phyloP scores from a whole-genome alignment of 2,797 vertebrate genomes.

The Rhabdophis nuchalis region DNA sequence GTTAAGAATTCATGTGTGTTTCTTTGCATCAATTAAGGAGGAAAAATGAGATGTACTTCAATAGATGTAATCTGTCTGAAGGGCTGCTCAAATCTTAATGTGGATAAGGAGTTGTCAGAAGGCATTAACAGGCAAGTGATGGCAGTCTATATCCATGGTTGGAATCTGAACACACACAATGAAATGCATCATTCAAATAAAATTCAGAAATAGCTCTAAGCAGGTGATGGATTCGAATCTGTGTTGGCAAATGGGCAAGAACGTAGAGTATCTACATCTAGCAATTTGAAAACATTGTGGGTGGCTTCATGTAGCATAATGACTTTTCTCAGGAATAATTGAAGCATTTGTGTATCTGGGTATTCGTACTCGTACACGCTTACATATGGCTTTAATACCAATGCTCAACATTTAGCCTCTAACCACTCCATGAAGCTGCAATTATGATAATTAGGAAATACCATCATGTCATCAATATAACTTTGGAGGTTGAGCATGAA shows the following conservation, averaged over 20 bases:
- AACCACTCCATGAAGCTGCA: conserved; percentile 53
- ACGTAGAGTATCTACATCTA: not conserved
- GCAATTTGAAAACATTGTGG: not conserved
- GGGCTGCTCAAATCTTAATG: not conserved
- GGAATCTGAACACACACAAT: not conserved
- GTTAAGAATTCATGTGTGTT: not conserved
- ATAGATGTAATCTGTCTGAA: not conserved
- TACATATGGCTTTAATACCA: conserved; percentile 48
- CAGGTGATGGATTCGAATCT: not conserved
- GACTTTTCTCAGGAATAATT: conserved; percentile 42
- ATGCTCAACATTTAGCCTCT: conserved; percentile 40
- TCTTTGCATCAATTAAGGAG: not conserved
- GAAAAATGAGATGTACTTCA: not conserved
- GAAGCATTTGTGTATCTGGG: conserved; percentile 34
- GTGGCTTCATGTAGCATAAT: not conserved
- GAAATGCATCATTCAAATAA: not conserved
- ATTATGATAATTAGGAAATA: conserved; percentile 51
- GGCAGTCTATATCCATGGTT: not conserved
- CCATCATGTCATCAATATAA: conserved; percentile 51
- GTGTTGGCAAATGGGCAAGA: not conserved
- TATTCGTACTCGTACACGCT: not conserved
- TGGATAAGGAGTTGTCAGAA: not conserved
- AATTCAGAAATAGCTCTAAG: not conserved
- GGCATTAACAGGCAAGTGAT: not conserved
- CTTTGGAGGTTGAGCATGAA: conserved; percentile 34